Evolutionary conservation across 2,888 invertebrate genomes (phyloP).

Genomic region (Drosophila mettleri): DNA sequence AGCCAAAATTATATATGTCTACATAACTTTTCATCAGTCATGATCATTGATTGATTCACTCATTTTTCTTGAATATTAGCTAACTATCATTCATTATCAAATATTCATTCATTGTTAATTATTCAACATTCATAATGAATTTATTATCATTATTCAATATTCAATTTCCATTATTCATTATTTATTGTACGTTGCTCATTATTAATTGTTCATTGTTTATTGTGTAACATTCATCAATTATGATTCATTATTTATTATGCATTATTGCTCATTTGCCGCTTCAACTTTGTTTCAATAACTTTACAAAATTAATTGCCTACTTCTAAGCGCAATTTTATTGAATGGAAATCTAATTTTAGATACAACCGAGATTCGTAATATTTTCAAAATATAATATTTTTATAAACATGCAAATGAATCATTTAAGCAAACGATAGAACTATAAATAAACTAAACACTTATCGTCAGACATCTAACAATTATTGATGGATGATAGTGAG

Average conservation of each 20-base stretch:
- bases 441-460: neutral
- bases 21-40: no score
- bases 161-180: neutral
- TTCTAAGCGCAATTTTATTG: slow-evolving; percentile 27
- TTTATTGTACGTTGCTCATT: neutral
- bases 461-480: neutral
- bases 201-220: neutral
- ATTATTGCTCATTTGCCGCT: neutral
- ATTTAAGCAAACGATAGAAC: neutral
- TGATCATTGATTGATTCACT: no score
- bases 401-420: neutral
- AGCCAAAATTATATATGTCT: no score
- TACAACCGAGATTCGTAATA: neutral
- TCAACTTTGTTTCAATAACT: neutral
- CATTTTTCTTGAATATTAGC: no score
- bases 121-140: neutral
- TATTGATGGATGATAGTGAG: neutral
- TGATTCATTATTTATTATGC: neutral
- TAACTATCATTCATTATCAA: neutral
- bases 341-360: neutral
- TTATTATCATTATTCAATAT: neutral
- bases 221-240: no score
- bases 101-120: no score
- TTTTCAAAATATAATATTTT: neutral
- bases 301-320: slow-evolving; percentile 35